Base-by-base conservation (phyloP, 2,888 invertebrate species). In the Halocaridina rubra region DNA sequence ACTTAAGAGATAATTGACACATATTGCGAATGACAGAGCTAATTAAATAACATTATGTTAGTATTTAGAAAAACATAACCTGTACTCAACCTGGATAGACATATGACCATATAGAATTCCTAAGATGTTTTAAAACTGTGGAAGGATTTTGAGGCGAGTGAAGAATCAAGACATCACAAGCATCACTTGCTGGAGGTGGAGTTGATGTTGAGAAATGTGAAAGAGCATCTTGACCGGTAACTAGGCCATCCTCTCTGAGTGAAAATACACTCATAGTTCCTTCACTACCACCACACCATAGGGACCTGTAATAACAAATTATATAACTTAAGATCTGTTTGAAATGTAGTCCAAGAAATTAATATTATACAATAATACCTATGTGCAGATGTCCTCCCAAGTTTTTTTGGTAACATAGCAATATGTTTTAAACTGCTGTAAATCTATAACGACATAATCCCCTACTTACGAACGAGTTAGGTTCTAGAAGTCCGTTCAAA, bases 211-310 rank as follows among this genome's bases (percentile, higher is more conserved):
- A 61, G 69, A 80, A 81, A 72, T 95, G 95, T 84, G 93, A 92
- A 81, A 95, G 91, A 0, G 93, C 91, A 89, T 95, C 95, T 89
- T 97, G 96, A 8, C 93, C 94, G 32, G 94, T 93, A 59, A 96
- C 95, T 4, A 95, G 93, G 53, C 93, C 93, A 85, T 93, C 94
- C 84, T 93, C 94, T 89, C 93, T 93, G 77, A 97, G 92, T 0
- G 94, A 92, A 90, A 96, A 97, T 27, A 96, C 94, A 75, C 94
- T 94, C 88, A 98, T 94, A 78, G 94, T 94, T 0, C 96, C 97
- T 86, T 94, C 93, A 33, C 93, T 93, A 89, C 97, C 97, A 0
- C 98, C 98, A 89, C 96, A 96, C 98, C 98, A 98, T 19, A 97
- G 91, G 90, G 96, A 85, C 88, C 86, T 88, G 77, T 29, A 53